phyloP scores from a whole-genome alignment of 2,888 invertebrate species.

The Catocala fraxini region DNA sequence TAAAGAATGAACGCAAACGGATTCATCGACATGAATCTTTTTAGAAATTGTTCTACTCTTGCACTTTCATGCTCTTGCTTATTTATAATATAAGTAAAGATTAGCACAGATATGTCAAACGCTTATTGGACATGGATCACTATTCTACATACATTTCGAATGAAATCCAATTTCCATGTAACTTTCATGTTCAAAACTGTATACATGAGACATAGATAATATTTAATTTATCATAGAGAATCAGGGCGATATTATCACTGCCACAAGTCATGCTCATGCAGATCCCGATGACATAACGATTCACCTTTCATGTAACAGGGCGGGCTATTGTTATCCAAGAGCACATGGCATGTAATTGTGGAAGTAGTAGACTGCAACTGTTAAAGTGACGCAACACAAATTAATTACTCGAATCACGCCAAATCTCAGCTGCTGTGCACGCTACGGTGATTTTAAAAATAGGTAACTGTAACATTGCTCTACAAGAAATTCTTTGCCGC shows the following conservation, averaged over 20 bases:
- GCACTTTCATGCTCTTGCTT: too few species aligned
- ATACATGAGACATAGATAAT: too few species aligned
- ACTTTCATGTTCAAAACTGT: too few species aligned
- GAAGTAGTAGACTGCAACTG: conserved; percentile 47
- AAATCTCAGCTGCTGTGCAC: conserved; percentile 55
- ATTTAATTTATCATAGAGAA: too few species aligned
- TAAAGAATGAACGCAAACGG: too few species aligned
- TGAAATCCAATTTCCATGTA: too few species aligned
- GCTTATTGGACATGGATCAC: too few species aligned
- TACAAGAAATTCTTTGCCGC: conserved; percentile 43
- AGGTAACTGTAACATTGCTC: conserved; percentile 49
- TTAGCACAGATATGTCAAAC: too few species aligned
- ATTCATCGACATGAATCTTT: too few species aligned
- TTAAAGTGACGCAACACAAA: conserved; percentile 44
- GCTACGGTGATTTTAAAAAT: conserved; percentile 52
- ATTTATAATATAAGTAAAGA: too few species aligned
- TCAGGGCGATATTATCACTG: not conserved
- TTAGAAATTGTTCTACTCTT: too few species aligned
- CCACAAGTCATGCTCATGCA: not conserved
- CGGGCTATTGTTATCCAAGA: conserved; percentile 16
- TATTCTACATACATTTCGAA: too few species aligned
- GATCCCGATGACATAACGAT: conserved; percentile 7
- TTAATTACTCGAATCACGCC: conserved; percentile 54
- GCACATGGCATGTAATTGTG: conserved; percentile 25
- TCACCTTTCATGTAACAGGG: conserved; percentile 13